phyloP scores from a whole-genome alignment of 35 echinoderm and acorn worm genomes.

The Eucidaris tribuloides region DNA sequence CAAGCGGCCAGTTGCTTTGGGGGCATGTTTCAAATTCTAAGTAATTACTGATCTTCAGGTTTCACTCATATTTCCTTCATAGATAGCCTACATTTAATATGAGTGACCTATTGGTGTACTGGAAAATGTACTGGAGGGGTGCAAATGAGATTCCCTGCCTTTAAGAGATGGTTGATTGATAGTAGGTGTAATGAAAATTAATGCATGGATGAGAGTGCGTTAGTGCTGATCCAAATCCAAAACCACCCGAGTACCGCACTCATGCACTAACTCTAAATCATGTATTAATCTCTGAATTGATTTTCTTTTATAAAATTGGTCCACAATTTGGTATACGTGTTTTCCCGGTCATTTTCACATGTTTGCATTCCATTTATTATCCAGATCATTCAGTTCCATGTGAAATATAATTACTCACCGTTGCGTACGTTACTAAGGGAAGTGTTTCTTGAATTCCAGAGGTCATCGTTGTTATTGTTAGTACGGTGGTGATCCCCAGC shows the following conservation, averaged over 20 bases:
- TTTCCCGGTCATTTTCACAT: no score
- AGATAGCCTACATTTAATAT: conserved; percentile 4
- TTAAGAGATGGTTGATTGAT: no score
- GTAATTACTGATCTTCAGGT: not conserved
- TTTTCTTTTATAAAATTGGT: not conserved
- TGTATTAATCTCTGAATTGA: not conserved
- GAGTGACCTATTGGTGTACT: conserved; percentile 22
- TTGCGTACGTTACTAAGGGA: conserved; percentile 59
- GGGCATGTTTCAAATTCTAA: not conserved
- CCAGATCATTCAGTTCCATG: no score
- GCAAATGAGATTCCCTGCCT: conserved; percentile 29
- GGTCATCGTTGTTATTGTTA: conserved; percentile 71
- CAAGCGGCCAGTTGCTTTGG: no score
- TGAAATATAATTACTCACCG: not conserved
- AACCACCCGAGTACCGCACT: not conserved
- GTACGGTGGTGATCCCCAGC: conserved; percentile 66
- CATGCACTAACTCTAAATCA: not conserved
- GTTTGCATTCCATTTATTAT: no score
- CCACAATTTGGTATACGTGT: not conserved
- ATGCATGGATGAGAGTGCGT: no score
- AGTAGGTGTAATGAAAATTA: not conserved
- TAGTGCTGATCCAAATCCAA: not conserved
- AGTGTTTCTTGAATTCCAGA: conserved; percentile 67
- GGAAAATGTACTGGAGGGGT: no score
- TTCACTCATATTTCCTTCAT: no score